Conservation (phyloP, 2,797 vertebrate genomes). For the Sebastes taczanowskii region DNA sequence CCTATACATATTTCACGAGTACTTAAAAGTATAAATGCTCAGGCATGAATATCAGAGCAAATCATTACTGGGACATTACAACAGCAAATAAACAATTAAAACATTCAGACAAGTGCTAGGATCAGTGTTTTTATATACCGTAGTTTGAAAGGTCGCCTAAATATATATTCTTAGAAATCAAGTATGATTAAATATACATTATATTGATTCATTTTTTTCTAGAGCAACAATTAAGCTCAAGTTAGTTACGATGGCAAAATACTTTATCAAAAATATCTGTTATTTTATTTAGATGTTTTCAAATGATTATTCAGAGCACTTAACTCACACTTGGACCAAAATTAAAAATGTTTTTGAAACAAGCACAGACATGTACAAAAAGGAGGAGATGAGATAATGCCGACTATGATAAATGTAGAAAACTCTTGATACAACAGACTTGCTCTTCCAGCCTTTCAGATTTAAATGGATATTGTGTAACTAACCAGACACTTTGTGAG, state of each 20-base stretch:
- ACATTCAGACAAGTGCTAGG: conserved; percentile 24
- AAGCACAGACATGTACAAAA: conserved; percentile 31
- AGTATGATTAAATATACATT: neutral
- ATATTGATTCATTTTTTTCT: neutral
- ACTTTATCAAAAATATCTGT: conserved; percentile 63
- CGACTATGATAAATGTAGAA: conserved; percentile 16
- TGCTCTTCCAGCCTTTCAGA: neutral
- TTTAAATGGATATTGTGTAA: neutral
- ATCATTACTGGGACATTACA: conserved; percentile 34
- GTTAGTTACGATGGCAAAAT: conserved; percentile 39
- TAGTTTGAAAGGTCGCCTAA: neutral
- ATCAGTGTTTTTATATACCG: conserved; percentile 20
- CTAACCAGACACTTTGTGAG: neutral
- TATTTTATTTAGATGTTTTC: conserved; percentile 17
- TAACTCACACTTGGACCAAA: conserved; percentile 19
- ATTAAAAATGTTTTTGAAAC: neutral
- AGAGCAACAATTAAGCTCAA: neutral
- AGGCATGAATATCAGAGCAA: conserved; percentile 24
- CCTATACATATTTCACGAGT: conserved; percentile 21
- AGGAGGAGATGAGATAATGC: neutral
- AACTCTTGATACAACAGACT: neutral
- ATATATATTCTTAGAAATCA: conserved; percentile 16
- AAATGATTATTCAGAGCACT: conserved; percentile 8
- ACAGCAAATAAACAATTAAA: conserved; percentile 29
- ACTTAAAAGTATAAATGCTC: conserved; percentile 17